These are phyloP conservation scores for Phymorhynchus buccinoides DNA, from an alignment of 1,140 invertebrate genomes.

Conservation along the genomic window DNA sequence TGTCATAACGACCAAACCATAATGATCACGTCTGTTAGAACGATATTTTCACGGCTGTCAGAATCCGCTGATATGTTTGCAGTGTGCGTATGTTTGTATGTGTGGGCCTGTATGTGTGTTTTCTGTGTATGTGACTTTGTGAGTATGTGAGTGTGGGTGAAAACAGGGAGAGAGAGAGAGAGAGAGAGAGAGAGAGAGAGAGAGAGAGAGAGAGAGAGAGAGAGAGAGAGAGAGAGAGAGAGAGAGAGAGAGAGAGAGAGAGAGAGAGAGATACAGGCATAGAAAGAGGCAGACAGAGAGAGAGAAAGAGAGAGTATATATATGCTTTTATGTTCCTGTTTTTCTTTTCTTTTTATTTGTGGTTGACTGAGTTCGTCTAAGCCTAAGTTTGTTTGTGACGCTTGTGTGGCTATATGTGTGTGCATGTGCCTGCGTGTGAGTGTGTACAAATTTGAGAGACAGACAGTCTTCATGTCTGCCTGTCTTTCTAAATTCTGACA, in stretches of 20 bases:
- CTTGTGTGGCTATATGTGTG: not conserved
- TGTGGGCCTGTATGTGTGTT: not conserved
- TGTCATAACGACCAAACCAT: too few species aligned
- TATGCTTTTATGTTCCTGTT: too few species aligned
- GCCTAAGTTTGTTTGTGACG: too few species aligned
- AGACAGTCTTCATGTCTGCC: too few species aligned
- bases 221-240: too few species aligned
- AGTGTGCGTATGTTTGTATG: not conserved
- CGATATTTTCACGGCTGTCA: too few species aligned
- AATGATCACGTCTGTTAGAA: too few species aligned
- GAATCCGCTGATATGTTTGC: too few species aligned
- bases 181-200: slow-evolving; percentile 4
- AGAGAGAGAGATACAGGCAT: not conserved
- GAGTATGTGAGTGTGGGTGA: not conserved
- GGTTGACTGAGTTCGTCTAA: not conserved
- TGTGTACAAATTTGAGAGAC: not conserved
- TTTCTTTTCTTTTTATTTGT: too few species aligned
- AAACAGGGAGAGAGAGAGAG: not conserved
- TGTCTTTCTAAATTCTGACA: too few species aligned
- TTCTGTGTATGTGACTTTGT: not conserved
- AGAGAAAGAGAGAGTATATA: too few species aligned
- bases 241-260: not conserved
- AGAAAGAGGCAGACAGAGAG: too few species aligned
- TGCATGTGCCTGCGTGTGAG: not conserved
- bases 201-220: not conserved